These are phyloP conservation scores for Epizoanthus fatuus DNA, from an alignment of 92 coral and sea anemone genomes.

Conservation along the genomic window DNA sequence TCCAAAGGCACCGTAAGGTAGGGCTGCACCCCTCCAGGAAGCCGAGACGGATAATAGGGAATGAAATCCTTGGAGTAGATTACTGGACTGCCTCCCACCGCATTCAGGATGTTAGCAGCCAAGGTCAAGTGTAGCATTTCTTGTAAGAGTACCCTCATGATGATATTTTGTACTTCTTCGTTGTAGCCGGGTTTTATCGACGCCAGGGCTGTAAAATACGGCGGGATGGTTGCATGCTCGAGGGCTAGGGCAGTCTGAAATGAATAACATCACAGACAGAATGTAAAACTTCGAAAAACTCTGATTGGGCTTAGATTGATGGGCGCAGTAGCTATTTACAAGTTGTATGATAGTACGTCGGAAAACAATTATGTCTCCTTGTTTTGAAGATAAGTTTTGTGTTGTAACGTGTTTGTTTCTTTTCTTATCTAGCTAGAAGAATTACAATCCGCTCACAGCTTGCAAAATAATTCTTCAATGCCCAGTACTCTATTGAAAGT, in stretches of 20 bases:
- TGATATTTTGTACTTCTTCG: slow-evolving; percentile 30
- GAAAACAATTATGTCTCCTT: no score
- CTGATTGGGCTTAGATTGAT: no score
- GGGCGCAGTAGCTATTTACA: no score
- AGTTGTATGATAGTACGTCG: no score
- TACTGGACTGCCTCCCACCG: slow-evolving; percentile 69
- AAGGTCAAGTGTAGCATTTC: slow-evolving; percentile 78
- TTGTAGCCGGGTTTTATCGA: slow-evolving; percentile 68
- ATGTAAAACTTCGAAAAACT: no score
- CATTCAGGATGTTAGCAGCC: slow-evolving; percentile 81
- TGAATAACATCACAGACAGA: no score
- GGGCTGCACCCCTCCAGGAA: slow-evolving; percentile 84
- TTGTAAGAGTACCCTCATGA: slow-evolving; percentile 46
- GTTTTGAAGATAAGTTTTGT: no score
- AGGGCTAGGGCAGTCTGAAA: slow-evolving; percentile 72
- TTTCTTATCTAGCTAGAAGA: no score
- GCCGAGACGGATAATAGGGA: slow-evolving; percentile 69
- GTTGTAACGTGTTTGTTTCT: no score
- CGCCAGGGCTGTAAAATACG: slow-evolving; percentile 67
- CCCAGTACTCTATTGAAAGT: no score
- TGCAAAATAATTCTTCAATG: no score
- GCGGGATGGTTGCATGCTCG: slow-evolving; percentile 78
- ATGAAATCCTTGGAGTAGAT: slow-evolving; percentile 51
- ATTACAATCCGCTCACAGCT: no score
- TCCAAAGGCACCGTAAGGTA: slow-evolving; percentile 66